Base-by-base conservation (phyloP, 2,113 vertebrate genomes). In the Misgurnus mizolepis region DNA sequence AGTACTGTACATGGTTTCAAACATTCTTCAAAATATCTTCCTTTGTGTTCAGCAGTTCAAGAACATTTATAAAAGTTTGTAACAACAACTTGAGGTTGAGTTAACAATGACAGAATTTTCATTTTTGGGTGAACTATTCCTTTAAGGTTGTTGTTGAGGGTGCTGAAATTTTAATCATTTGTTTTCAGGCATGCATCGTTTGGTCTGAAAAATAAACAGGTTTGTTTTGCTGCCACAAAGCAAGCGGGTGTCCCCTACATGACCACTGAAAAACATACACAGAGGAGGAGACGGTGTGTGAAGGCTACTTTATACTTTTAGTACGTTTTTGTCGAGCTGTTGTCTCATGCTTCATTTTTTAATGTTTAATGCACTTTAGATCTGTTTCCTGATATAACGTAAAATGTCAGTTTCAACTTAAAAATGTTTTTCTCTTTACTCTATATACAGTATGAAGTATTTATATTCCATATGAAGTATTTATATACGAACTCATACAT, bases 161-260 rank as follows among this genome's bases (percentile, higher is more conserved):
- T 92, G 88, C 92, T 92, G 91, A 91, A 91, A 90, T 80, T 90
- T 87, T 89, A 82, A 90, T 89, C 84, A 83, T 76, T 82, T 85
- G 71, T 87, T 58, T 90, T 90, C 80, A 53, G 69, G 67, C 60
- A 17, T 80, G 80, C 82, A 67, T 83, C 73, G 67, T 53, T 41
- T 62, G 60, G 86, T 87, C 88, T 88, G 88, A 85, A 89, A 87
- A 89, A 83, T 82, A 67, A 79, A 88, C 86, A 79, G 78, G 84
- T 91, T 90, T 86, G 83, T 80, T 88, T 89, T 85, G 89, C 87
- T 83, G 86, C 3, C 80, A 87, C 87, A 85, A 84, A 55, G 66
- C 15, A 40, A 47, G 50, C 67, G 49, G 84, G 85, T 79, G 65
- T 84, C 86, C 76, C 83, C 86, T 80, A 81, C 83, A 81, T 83